Evolutionary conservation across 1,140 invertebrate species (phyloP).

Genomic region (Drosophila subobscura): DNA sequence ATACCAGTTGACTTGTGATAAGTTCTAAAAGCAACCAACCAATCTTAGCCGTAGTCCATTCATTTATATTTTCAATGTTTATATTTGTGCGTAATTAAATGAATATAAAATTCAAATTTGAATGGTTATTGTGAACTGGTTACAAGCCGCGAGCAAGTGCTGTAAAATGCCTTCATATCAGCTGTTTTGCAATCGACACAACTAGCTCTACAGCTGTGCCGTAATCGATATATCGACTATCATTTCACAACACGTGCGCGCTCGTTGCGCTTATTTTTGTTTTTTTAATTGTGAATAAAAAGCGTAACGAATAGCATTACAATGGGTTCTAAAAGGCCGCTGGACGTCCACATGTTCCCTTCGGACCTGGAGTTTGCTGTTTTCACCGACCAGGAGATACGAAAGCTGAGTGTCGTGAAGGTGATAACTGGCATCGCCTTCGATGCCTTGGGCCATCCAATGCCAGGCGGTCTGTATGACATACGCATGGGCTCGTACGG

Average conservation of each 20-base stretch:
- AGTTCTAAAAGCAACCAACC: slow-evolving; percentile 70
- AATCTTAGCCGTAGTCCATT: slow-evolving; percentile 11
- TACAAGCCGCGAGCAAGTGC: too few relatives aligned
- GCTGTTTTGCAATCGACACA: too few relatives aligned
- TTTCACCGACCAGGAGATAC: slow-evolving; percentile 93
- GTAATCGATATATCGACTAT: too few relatives aligned
- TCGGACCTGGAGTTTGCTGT: slow-evolving; percentile 87
- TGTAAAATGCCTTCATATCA: too few relatives aligned
- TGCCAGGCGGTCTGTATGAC: slow-evolving; percentile 94
- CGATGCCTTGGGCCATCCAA: slow-evolving; percentile 92
- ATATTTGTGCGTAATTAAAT: slow-evolving; percentile 24
- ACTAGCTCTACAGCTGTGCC: too few relatives aligned
- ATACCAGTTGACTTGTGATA: slow-evolving; percentile 83
- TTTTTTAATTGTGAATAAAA: slow-evolving; percentile 21
- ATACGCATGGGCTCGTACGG: slow-evolving; percentile 87
- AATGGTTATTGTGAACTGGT: neutral
- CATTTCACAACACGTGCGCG: slow-evolving; percentile 31
- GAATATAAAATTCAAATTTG: slow-evolving; percentile 24
- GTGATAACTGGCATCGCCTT: slow-evolving; percentile 93
- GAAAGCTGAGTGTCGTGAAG: slow-evolving; percentile 93
- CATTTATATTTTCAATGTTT: slow-evolving; percentile 45
- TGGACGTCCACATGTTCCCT: slow-evolving; percentile 69
- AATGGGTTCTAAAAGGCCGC: slow-evolving; percentile 58
- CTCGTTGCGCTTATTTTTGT: slow-evolving; percentile 12
- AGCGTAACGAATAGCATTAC: slow-evolving; percentile 7